Evolutionary conservation across 1,140 invertebrate genomes (phyloP).

Genomic region (Dendroctonus ponderosae): DNA sequence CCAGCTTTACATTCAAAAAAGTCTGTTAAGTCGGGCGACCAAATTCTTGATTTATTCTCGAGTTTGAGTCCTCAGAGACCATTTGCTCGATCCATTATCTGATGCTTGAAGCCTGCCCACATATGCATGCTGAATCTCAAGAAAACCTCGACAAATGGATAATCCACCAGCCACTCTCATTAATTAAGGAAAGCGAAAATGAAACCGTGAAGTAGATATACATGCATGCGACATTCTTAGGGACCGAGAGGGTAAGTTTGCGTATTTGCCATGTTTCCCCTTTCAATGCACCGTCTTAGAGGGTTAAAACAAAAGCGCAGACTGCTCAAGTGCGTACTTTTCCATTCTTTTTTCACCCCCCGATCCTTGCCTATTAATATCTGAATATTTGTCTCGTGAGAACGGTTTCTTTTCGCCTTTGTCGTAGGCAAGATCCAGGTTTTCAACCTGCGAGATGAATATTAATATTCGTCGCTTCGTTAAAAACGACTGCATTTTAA

Average conservation of each 20-base stretch:
- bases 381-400: constrained; percentile 36
- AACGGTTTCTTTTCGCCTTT: constrained; percentile 21
- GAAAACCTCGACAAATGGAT: constrained; percentile 1
- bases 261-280: constrained; percentile 40
- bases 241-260: constrained; percentile 27
- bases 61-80: too few relatives aligned
- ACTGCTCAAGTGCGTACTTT: constrained; percentile 43
- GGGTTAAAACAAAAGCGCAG: constrained; percentile 43
- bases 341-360: constrained; percentile 20
- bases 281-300: constrained; percentile 42
- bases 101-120: too few relatives aligned
- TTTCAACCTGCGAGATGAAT: background rate
- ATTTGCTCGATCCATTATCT: too few relatives aligned
- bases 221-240: constrained; percentile 22
- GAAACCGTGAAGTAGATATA: constrained; percentile 21
- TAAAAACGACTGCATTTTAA: constrained; percentile 6
- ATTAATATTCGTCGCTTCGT: constrained; percentile 9
- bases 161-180: constrained; percentile 23
- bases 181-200: constrained; percentile 24
- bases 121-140: background rate
- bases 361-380: constrained; percentile 42
- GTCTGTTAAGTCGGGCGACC: background rate
- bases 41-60: background rate
- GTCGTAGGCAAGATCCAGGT: constrained; percentile 5
- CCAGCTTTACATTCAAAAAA: background rate